Evolutionary conservation across 2,797 vertebrate species (phyloP).

Genomic region (Lutjanus argentimaculatus): DNA sequence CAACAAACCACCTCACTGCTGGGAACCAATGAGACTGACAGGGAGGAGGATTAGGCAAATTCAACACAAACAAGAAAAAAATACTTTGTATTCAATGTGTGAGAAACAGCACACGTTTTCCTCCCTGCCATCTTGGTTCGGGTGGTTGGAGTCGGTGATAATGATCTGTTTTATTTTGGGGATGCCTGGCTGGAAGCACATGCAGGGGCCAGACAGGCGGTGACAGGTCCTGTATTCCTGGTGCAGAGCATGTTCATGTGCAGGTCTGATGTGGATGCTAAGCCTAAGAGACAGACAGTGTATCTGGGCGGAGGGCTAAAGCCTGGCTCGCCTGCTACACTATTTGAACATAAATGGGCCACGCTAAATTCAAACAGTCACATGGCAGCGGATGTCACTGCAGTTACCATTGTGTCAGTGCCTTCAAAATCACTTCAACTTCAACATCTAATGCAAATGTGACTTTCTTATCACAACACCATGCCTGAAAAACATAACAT

Average conservation of each 20-base stretch:
- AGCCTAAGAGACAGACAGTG: conserved; percentile 76
- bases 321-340: conserved; percentile 55
- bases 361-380: conserved; percentile 62
- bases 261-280: conserved; percentile 79
- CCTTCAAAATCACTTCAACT: conserved; percentile 33
- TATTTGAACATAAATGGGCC: conserved; percentile 70
- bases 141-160: conserved; percentile 68
- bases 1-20: conserved; percentile 43
- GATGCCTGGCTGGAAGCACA: conserved; percentile 66
- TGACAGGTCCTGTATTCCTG: conserved; percentile 82
- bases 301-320: conserved; percentile 65
- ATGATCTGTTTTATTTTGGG: conserved; percentile 82
- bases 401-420: conserved; percentile 46
- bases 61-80: conserved; percentile 48
- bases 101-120: conserved; percentile 38
- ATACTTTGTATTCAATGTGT: conserved; percentile 56
- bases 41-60: conserved; percentile 50
- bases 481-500: background rate
- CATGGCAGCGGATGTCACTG: conserved; percentile 48
- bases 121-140: conserved; percentile 43
- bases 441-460: conserved; percentile 32
- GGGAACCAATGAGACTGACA: conserved; percentile 43
- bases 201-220: conserved; percentile 69
- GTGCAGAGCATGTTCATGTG: conserved; percentile 65
- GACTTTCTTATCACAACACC: conserved; percentile 44